Evolutionary conservation across 2,888 invertebrate species (phyloP).

Genomic region (Melolontha melolontha): DNA sequence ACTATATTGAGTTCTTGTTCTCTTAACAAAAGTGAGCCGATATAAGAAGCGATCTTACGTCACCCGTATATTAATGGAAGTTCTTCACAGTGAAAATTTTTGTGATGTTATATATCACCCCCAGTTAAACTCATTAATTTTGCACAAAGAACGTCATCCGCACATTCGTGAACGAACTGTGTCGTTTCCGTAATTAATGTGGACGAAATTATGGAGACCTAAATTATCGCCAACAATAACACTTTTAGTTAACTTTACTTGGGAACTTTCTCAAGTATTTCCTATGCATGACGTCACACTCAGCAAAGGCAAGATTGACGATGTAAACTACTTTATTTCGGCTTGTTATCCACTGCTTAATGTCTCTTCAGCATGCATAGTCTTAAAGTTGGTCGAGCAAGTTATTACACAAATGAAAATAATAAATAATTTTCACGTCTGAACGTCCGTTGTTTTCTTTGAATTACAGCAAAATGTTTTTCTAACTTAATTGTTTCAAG

Average conservation of each 20-base stretch:
- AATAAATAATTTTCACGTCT: slow-evolving; percentile 35
- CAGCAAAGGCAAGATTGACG: slow-evolving; percentile 52
- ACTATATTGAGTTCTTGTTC: not conserved
- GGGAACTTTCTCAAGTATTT: slow-evolving; percentile 59
- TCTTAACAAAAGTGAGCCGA: slow-evolving; percentile 8
- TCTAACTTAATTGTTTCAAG: slow-evolving; percentile 24
- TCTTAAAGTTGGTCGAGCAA: slow-evolving; percentile 24
- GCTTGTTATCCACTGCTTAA: slow-evolving; percentile 50
- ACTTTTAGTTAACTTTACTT: slow-evolving; percentile 56
- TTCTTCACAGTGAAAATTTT: slow-evolving; percentile 34
- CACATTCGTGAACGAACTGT: slow-evolving; percentile 59
- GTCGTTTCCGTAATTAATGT: slow-evolving; percentile 62
- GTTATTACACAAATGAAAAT: slow-evolving; percentile 30
- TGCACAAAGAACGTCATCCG: slow-evolving; percentile 61
- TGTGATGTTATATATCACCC: slow-evolving; percentile 45
- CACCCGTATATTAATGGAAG: slow-evolving; percentile 34
- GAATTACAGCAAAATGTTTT: slow-evolving; percentile 22
- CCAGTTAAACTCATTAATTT: slow-evolving; percentile 60
- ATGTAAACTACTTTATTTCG: slow-evolving; percentile 54
- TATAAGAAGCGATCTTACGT: slow-evolving; percentile 34
- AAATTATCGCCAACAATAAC: slow-evolving; percentile 55
- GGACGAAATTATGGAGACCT: slow-evolving; percentile 56
- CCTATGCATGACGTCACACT: slow-evolving; percentile 50
- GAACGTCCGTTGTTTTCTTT: slow-evolving; percentile 13
- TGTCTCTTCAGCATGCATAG: slow-evolving; percentile 49